Percentiles rank a stretch among this genome's conserved stretches.
Conservation (phyloP, 2,888 invertebrate genomes). For the Tuberolachnus salignus region DNA sequence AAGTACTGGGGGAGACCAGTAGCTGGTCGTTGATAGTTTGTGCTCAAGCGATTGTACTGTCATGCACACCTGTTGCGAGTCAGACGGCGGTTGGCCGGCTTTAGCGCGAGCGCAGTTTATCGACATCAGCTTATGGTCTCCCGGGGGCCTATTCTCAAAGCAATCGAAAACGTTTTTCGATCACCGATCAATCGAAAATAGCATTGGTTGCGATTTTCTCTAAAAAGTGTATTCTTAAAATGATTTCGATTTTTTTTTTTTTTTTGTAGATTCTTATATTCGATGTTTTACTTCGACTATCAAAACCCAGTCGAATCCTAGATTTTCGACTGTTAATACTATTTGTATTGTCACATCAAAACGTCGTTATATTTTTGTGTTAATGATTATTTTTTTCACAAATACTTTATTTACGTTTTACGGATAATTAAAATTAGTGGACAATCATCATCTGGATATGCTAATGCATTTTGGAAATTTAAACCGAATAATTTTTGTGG, state of each 20-base stretch:
- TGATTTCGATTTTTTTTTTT: background rate
- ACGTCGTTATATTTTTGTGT: background rate
- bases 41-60: no score
- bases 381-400: background rate
- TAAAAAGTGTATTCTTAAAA: background rate
- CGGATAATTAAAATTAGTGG: background rate
- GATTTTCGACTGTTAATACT: background rate
- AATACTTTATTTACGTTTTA: background rate
- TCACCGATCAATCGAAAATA: conserved; percentile 14
- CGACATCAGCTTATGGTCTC: no score
- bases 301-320: background rate
- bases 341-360: background rate
- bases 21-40: no score
- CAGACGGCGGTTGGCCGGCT: no score
- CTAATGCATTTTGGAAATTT: background rate
- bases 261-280: background rate
- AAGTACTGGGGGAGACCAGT: no score
- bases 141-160: background rate
- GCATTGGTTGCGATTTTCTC: background rate
- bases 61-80: no score
- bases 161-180: conserved; percentile 6
- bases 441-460: conserved; percentile 1
- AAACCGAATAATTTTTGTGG: background rate
- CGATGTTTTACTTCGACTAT: background rate
- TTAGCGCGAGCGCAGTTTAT: no score